A percentile compares a stretch with the other conserved stretches of the same genome.
Conservation (phyloP, 2,888 invertebrate genomes). For the Ctenicera cuprea region DNA sequence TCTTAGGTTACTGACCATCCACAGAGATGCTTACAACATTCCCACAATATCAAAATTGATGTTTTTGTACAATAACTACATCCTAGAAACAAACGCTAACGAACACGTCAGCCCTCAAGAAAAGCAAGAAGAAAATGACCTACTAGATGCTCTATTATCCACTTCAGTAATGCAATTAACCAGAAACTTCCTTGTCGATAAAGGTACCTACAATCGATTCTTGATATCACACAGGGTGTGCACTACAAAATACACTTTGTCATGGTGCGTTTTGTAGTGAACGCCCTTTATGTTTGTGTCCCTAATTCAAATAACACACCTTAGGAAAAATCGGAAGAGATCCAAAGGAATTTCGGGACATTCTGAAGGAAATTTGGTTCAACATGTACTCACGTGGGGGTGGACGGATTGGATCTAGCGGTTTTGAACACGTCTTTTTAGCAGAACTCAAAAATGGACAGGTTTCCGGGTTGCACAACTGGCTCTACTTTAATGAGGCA, state of each 20-base stretch:
- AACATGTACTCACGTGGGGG: slow-evolving; percentile 87
- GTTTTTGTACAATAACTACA: slow-evolving; percentile 90
- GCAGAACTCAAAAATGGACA: slow-evolving; percentile 88
- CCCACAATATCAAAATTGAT: slow-evolving; percentile 85
- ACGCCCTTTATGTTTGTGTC: neutral
- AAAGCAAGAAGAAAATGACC: slow-evolving; percentile 84
- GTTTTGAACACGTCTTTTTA: slow-evolving; percentile 95
- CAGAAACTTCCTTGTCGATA: slow-evolving; percentile 79
- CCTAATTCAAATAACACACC: neutral
- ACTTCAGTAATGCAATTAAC: slow-evolving; percentile 85
- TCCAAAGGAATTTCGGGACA: slow-evolving; percentile 82
- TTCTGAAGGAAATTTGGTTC: slow-evolving; percentile 86
- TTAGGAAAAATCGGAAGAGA: slow-evolving; percentile 74
- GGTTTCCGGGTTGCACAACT: slow-evolving; percentile 92
- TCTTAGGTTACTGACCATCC: slow-evolving; percentile 81
- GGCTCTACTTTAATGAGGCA: slow-evolving; percentile 89
- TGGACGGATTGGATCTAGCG: slow-evolving; percentile 89
- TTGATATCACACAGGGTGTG: too few species aligned
- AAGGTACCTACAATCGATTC: slow-evolving; percentile 71
- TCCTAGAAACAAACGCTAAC: slow-evolving; percentile 81
- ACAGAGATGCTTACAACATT: slow-evolving; percentile 78
- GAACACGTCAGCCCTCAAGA: slow-evolving; percentile 87
- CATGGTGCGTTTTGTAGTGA: too few species aligned
- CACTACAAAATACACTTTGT: too few species aligned
- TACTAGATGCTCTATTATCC: slow-evolving; percentile 85